Evolutionary conservation across 2,888 invertebrate genomes (phyloP).

Genomic region (Tanypteryx hageni): DNA sequence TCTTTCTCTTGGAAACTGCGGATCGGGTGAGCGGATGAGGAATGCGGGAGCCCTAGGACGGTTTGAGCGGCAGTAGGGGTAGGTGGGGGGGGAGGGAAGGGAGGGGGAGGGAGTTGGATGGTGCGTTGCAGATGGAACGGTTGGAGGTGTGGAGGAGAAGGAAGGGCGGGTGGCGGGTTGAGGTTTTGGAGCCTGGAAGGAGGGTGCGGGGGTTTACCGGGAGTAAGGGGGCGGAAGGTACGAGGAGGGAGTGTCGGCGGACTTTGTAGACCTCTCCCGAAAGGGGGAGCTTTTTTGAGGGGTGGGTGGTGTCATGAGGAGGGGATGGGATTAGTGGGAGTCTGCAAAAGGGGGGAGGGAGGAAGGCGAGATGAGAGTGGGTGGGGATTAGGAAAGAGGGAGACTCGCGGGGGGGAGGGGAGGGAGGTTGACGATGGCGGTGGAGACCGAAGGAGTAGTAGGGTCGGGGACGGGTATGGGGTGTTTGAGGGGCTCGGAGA

Average conservation of each 20-base stretch:
- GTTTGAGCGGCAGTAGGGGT: neutral
- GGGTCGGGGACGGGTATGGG: neutral
- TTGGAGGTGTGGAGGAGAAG: neutral
- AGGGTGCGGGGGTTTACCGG: neutral
- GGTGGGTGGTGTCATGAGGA: no score
- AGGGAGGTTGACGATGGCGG: neutral
- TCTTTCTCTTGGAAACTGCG: no score
- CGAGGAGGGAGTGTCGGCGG: no score
- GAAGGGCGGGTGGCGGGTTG: no score
- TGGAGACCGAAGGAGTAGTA: neutral
- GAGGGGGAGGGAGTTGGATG: neutral
- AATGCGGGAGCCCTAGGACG: no score
- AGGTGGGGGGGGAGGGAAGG: neutral
- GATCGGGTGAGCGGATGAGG: no score
- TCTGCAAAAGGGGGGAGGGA: neutral
- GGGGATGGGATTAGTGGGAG: no score
- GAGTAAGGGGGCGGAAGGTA: neutral
- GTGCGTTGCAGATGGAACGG: neutral
- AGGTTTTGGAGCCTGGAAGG: no score
- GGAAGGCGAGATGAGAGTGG: constrained; percentile 19
- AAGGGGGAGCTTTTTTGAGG: no score
- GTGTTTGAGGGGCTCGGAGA: neutral
- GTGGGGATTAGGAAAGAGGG: neutral
- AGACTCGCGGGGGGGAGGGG: neutral
- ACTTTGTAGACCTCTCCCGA: no score